These are phyloP conservation scores for Drosophila anomalata DNA, from an alignment of 2,888 invertebrate genomes.

Conservation along the genomic window DNA sequence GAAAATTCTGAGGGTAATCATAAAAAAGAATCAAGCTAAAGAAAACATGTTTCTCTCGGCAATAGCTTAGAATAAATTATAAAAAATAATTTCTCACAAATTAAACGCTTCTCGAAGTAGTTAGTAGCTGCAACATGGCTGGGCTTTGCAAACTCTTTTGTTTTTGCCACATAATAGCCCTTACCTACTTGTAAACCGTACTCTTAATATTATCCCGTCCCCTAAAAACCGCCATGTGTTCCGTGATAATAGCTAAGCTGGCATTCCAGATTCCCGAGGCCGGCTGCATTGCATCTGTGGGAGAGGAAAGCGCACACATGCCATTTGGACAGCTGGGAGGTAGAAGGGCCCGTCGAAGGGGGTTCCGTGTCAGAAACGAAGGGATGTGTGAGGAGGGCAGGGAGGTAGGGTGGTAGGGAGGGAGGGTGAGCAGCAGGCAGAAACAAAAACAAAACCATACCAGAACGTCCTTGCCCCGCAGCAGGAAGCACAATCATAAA, in stretches of 20 bases:
- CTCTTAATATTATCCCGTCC: neutral
- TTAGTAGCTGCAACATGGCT: neutral
- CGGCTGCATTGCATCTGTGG: constrained; percentile 72
- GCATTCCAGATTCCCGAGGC: constrained; percentile 42
- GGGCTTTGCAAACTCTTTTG: neutral
- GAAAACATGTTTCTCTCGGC: neutral
- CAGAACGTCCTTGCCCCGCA: constrained; percentile 67
- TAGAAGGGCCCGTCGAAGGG: constrained; percentile 23
- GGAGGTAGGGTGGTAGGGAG: constrained; percentile 37
- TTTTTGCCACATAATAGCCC: neutral
- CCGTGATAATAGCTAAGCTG: constrained; percentile 18
- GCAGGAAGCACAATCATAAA: constrained; percentile 76
- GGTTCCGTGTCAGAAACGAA: constrained; percentile 17
- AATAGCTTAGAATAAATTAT: neutral
- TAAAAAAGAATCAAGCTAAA: neutral
- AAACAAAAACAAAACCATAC: constrained; percentile 5
- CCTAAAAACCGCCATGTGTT: constrained; percentile 13
- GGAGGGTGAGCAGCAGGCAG: constrained; percentile 31
- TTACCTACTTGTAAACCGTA: neutral
- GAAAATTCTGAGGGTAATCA: neutral
- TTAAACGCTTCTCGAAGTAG: neutral
- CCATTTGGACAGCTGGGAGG: constrained; percentile 40
- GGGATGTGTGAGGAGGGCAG: constrained; percentile 39
- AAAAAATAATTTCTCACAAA: neutral
- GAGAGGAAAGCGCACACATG: constrained; percentile 38